Conservation (phyloP, 1,140 invertebrate genomes). For the Delia radicum region DNA sequence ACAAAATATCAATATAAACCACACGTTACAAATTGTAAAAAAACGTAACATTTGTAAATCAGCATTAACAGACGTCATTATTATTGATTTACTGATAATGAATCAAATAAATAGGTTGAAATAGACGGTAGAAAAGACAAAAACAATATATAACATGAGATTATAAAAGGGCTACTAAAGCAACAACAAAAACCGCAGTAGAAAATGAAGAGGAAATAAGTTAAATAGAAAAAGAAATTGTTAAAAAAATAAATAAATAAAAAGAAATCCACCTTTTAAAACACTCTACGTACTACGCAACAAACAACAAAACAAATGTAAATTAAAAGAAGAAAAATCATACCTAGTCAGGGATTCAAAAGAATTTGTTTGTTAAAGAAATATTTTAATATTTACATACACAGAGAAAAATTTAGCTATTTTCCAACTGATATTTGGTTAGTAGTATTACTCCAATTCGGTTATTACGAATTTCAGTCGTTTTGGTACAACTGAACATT, state of each 20-base stretch:
- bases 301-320: neutral
- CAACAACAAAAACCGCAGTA: neutral
- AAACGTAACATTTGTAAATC: neutral
- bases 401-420: too few relatives aligned
- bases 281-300: neutral
- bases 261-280: too few relatives aligned
- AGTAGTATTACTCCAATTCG: too few relatives aligned
- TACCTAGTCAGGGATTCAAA: too few relatives aligned
- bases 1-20: neutral
- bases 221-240: neutral
- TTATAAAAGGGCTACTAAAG: neutral
- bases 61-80: neutral
- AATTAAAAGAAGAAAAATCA: too few relatives aligned
- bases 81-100: neutral
- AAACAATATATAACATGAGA: neutral
- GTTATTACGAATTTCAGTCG: too few relatives aligned
- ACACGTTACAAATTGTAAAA: neutral
- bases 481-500: too few relatives aligned
- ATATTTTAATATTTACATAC: too few relatives aligned
- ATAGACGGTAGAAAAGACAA: neutral
- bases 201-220: neutral
- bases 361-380: too few relatives aligned
- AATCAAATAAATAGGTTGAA: neutral
- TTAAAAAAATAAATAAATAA: neutral
- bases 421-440: too few relatives aligned